These are phyloP conservation scores for Menidia menidia DNA, from an alignment of 2,797 vertebrate species.

Conservation along the genomic window DNA sequence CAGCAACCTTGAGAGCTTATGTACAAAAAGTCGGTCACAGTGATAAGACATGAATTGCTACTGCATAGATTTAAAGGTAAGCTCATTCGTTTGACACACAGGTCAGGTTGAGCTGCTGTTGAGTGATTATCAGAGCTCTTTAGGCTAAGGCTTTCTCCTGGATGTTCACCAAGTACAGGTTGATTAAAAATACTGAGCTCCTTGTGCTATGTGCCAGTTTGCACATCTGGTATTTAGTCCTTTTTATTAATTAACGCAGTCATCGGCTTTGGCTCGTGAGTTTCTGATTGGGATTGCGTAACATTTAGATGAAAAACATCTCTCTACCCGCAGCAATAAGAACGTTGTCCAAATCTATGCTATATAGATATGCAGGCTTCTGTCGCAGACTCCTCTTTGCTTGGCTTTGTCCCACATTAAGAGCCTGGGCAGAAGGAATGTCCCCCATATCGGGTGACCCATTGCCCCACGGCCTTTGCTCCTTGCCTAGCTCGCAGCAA, in stretches of 20 bases:
- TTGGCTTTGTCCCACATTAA: conserved; percentile 71
- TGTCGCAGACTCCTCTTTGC: conserved; percentile 65
- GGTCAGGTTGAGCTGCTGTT: conserved; percentile 74
- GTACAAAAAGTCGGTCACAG: conserved; percentile 55
- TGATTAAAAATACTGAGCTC: conserved; percentile 64
- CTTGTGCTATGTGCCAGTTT: conserved; percentile 44
- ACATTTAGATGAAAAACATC: not conserved
- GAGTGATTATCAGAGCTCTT: conserved; percentile 77
- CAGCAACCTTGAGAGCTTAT: conserved; percentile 42
- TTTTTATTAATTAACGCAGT: conserved; percentile 19
- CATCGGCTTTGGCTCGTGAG: conserved; percentile 5
- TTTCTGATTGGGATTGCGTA: not conserved
- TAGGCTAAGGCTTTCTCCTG: conserved; percentile 76
- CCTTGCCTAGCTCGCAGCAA: conserved; percentile 68
- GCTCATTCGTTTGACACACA: conserved; percentile 71
- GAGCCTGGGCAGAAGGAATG: conserved; percentile 74
- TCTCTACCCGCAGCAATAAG: conserved; percentile 19
- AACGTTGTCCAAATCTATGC: conserved; percentile 14
- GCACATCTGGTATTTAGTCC: conserved; percentile 18
- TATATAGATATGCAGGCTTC: conserved; percentile 48
- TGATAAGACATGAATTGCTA: conserved; percentile 61
- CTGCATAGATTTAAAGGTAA: conserved; percentile 61
- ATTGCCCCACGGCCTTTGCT: conserved; percentile 77
- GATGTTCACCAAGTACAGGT: conserved; percentile 72
- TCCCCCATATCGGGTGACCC: conserved; percentile 81